Base-by-base conservation (phyloP, 2,797 vertebrate species). In the Aldrovandia affinis region DNA sequence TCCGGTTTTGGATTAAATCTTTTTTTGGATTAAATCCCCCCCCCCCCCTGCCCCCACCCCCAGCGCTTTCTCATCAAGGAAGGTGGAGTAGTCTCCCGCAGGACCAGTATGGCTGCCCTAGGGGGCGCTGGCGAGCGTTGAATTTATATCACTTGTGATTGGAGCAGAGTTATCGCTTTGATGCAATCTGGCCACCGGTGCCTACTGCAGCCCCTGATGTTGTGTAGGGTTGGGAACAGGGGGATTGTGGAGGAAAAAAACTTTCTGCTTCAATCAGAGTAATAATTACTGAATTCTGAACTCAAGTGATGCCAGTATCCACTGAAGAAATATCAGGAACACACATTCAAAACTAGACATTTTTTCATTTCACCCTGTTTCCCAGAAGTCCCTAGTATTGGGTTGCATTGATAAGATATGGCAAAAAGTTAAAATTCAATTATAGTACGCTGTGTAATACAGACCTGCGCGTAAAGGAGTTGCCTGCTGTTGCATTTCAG, bases 71-170 rank as follows among this genome's bases (percentile, higher is more conserved):
- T 65, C 28, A 65, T 65, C 10, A 30, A 65, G 25, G n/a, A 59
- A 25, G 22, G 61, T 65, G 20, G 61, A 65, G 9, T n/a, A 2
- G 28, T 65, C 28, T 14, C 61, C n/a, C 12, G 61, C 9, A 30
- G 3, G 30, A 59, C n/a, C 57, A 30, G n/a, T 20, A 25, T 65
- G n/a, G 28, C 8, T 70, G 5, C 86, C 83, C 84, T 80, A 78
- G 59, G 83, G 86, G 83, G 82, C 83, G 52, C 39, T 68, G 52
- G 81, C 78, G 70, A 82, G 86, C 82, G 86, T 28, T 85, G 68
- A 83, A 81, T 84, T 80, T 83, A 79, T 80, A 79, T 84, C 36
- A 36, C 65, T 70, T 70, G 28, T 68, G 63, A 68, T 68, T 68
- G 28, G 63, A 68, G 63, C 30, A 33, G 10, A 68, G 63, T 33